A percentile compares a stretch with the other conserved stretches of the same genome.
Conservation (phyloP, 2,797 vertebrate genomes). For the Aselliscus stoliczkanus region DNA sequence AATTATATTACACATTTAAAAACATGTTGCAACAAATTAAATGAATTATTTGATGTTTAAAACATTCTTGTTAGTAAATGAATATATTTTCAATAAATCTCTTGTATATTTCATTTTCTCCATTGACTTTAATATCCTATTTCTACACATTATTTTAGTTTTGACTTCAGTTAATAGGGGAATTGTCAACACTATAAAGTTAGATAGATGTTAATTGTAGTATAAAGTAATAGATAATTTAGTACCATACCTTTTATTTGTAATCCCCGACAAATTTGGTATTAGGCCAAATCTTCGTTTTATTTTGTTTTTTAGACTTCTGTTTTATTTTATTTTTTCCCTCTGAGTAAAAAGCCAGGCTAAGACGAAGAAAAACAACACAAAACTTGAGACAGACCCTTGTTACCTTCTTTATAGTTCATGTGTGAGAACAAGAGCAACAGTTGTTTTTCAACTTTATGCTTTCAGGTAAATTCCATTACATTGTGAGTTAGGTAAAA, state of each 20-base stretch:
- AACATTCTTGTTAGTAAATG: conserved; percentile 62
- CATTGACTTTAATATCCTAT: conserved; percentile 68
- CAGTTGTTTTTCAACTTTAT: conserved; percentile 14
- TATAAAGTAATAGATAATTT: conserved; percentile 67
- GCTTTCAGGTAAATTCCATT: conserved; percentile 41
- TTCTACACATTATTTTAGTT: conserved; percentile 65
- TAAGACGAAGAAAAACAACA: conserved; percentile 48
- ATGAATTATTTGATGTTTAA: conserved; percentile 69
- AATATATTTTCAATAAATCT: conserved; percentile 61
- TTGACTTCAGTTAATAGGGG: conserved; percentile 62
- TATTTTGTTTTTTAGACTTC: conserved; percentile 34
- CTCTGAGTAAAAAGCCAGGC: conserved; percentile 36
- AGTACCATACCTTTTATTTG: conserved; percentile 56
- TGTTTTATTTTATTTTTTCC: conserved; percentile 40
- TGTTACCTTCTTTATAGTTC: conserved; percentile 53
- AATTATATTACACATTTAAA: conserved; percentile 62
- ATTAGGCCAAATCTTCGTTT: conserved; percentile 55
- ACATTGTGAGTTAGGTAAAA: conserved; percentile 27
- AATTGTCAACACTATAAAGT: conserved; percentile 61
- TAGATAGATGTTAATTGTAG: conserved; percentile 59
- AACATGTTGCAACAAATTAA: conserved; percentile 60
- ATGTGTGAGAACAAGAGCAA: conserved; percentile 45
- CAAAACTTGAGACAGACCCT: conserved; percentile 28
- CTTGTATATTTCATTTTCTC: conserved; percentile 69
- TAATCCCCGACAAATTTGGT: conserved; percentile 48